phyloP scores from a whole-genome alignment of 2,113 vertebrate species.

The Micronisus gabar region DNA sequence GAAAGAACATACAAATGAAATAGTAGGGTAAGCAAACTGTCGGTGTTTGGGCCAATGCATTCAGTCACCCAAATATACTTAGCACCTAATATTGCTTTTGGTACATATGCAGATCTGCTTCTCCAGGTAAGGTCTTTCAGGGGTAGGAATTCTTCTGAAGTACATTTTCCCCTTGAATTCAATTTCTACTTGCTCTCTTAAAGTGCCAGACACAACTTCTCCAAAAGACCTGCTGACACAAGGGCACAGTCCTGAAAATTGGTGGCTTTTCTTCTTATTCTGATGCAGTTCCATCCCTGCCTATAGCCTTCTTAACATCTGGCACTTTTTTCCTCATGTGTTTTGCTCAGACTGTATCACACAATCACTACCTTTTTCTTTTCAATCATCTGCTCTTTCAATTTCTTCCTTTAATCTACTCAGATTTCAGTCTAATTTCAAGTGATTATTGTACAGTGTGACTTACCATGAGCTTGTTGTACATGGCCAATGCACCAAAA shows the following conservation, averaged over 20 bases:
- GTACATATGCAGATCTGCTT: neutral
- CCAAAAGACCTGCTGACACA: neutral
- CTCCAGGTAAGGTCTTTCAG: neutral
- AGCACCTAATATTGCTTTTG: neutral
- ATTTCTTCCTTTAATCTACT: neutral
- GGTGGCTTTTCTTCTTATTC: neutral
- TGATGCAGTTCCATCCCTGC: neutral
- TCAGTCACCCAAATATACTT: neutral
- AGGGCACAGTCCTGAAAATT: neutral
- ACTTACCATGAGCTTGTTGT: neutral
- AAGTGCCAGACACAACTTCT: neutral
- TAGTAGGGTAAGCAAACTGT: rapidly evolving
- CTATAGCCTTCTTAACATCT: neutral
- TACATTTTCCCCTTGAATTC: neutral
- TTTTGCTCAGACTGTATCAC: neutral
- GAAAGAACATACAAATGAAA: neutral
- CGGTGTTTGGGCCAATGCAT: neutral
- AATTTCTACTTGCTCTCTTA: neutral
- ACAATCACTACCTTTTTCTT: neutral
- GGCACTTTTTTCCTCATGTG: neutral
- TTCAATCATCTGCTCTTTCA: neutral
- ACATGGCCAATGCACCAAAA: neutral
- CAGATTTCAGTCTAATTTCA: neutral
- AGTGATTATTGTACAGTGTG: neutral
- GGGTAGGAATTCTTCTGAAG: neutral